These are phyloP conservation scores for Eublepharis macularius DNA, from an alignment of 2,113 vertebrate species.

Conservation along the genomic window DNA sequence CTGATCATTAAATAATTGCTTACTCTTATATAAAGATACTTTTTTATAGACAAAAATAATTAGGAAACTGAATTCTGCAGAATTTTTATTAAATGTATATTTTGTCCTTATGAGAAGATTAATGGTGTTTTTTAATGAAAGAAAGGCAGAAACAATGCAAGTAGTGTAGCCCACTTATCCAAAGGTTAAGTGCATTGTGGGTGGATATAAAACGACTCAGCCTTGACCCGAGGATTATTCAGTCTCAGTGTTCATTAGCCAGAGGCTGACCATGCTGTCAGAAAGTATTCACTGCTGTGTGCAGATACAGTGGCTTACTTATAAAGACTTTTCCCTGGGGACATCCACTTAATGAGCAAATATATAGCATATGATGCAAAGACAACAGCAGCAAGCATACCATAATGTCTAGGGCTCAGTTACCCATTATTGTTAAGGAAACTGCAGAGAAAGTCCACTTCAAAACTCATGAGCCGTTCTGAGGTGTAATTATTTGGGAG, in stretches of 20 bases:
- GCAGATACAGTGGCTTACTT: slow-evolving; percentile 43
- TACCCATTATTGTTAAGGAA: not conserved
- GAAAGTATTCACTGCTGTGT: slow-evolving; percentile 40
- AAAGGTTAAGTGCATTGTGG: slow-evolving; percentile 32
- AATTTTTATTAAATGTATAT: slow-evolving; percentile 29
- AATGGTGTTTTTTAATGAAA: slow-evolving; percentile 44
- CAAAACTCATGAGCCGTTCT: not conserved
- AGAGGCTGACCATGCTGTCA: slow-evolving; percentile 54
- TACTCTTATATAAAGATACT: slow-evolving; percentile 13
- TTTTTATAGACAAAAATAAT: slow-evolving; percentile 51
- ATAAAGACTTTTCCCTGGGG: slow-evolving; percentile 27
- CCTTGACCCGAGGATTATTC: slow-evolving; percentile 63
- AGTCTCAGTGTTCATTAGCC: slow-evolving; percentile 63
- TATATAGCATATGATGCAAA: not conserved
- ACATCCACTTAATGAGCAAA: not conserved
- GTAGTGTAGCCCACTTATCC: slow-evolving; percentile 22
- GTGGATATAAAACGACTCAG: slow-evolving; percentile 34
- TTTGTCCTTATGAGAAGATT: slow-evolving; percentile 55
- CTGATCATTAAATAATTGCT: slow-evolving; percentile 29
- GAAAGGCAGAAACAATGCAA: slow-evolving; percentile 30
- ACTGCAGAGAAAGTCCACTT: not conserved
- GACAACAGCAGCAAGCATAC: not conserved
- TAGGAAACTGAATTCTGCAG: slow-evolving; percentile 21
- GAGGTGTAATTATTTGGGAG: not conserved
- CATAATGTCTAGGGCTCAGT: not conserved